A percentile compares a stretch with the other conserved stretches of the same genome.
phyloP scores from a whole-genome alignment of 2,113 vertebrate species.

The Hylia prasina region DNA sequence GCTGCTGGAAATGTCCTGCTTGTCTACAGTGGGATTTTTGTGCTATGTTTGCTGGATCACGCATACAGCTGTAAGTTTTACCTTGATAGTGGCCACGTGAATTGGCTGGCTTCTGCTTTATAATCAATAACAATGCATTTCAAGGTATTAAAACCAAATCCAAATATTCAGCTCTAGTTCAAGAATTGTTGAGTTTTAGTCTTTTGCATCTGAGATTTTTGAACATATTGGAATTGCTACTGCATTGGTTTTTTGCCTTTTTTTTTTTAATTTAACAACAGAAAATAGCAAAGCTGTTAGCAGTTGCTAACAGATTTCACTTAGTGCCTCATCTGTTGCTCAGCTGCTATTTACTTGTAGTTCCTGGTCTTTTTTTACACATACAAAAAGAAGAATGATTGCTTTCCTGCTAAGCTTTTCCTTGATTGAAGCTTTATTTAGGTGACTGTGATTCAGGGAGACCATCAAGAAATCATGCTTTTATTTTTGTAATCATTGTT shows the following conservation, averaged over 20 bases:
- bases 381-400: conserved; percentile 49
- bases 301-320: conserved; percentile 73
- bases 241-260: conserved; percentile 22
- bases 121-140: conserved; percentile 14
- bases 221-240: conserved; percentile 69
- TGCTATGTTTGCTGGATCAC: background rate
- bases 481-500: conserved; percentile 7
- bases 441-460: conserved; percentile 21
- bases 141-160: background rate
- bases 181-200: conserved; percentile 51
- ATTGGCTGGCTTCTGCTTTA: background rate
- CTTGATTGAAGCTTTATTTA: conserved; percentile 53
- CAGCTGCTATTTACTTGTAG: conserved; percentile 75
- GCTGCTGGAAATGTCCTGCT: background rate
- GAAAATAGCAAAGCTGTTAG: conserved; percentile 75
- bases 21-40: background rate
- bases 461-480: conserved; percentile 25
- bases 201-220: conserved; percentile 59
- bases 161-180: conserved; percentile 10
- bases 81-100: background rate
- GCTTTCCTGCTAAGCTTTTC: conserved; percentile 52
- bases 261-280: conserved; percentile 65
- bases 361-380: conserved; percentile 66
- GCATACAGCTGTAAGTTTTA: background rate
- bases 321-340: conserved; percentile 75